Base-by-base conservation (phyloP, 1,140 invertebrate genomes). In the Pteromalus puparum region DNA sequence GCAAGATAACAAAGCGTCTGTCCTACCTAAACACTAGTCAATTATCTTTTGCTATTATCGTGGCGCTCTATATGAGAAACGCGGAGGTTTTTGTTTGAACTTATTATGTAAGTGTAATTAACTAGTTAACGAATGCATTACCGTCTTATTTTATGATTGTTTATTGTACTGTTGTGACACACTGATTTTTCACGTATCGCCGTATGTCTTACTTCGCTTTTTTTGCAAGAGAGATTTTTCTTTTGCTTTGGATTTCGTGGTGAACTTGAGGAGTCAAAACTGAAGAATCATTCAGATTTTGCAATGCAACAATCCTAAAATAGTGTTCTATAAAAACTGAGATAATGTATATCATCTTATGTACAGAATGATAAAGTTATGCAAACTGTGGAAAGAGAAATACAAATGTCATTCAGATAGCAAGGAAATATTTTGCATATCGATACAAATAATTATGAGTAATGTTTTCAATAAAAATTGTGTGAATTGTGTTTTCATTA, bases 381-480 rank as follows among this genome's bases (percentile, higher is more conserved):
- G 53, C 53, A 61, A 21, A n/a, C 18, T n/a, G 18, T 21, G 53
- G 53, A n/a, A n/a, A 61, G 18, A n/a, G 6, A 21, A 61, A 18
- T 61, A 21, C 1, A 61, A 48, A 48, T 48, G n/a, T 48, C 38
- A 38, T 76, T 76, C 12, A 26, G 42, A 76, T 10, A 53, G n/a
- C 9, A 76, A 26, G n/a, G n/a, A 21, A 73, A 18, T 5, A 21
- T n/a, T 6, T 0, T 61, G 6, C 53, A 61, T 21, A 61, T 6
- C 1, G 15, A 61, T 61, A 48, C 53, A 21, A 61, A n/a, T 61
- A 53, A 53, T 18, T 53, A 42, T 42, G 5, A 18, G 48, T 6
- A 61, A n/a, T 34, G 26, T 72, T 72, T 28, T 26, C 30, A 34
- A 28, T 72, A 72, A 72, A 30, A 72, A 72, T 72, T 72, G 12